phyloP scores from a whole-genome alignment of 2,797 vertebrate species.

The Rhabdophis nuchalis region DNA sequence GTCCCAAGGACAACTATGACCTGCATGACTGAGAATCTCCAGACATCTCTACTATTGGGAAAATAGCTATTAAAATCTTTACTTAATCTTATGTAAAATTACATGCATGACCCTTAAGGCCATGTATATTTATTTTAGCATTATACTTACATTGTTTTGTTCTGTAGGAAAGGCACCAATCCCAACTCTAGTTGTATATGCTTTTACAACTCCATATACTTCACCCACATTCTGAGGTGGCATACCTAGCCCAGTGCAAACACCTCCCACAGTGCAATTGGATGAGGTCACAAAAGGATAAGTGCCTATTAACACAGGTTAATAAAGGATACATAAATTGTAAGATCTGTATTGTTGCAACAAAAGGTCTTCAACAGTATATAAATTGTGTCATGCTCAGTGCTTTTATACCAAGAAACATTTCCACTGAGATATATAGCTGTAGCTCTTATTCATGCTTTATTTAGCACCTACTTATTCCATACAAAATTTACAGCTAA shows the following conservation, averaged over 20 bases:
- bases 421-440: not conserved
- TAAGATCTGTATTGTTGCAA: no score
- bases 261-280: slow-evolving; percentile 96
- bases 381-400: not conserved
- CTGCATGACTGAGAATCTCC: not conserved
- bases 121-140: not conserved
- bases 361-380: not conserved
- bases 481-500: not conserved
- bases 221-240: slow-evolving; percentile 92
- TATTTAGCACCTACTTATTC: not conserved
- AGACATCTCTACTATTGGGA: not conserved
- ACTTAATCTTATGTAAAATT: not conserved
- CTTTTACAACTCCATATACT: slow-evolving; percentile 95
- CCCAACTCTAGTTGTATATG: slow-evolving; percentile 94
- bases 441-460: not conserved
- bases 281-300: slow-evolving; percentile 98
- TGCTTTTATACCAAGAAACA: not conserved
- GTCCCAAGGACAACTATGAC: not conserved
- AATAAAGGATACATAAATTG: not conserved
- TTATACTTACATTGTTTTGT: slow-evolving; percentile 84
- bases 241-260: slow-evolving; percentile 95
- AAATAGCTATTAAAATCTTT: not conserved
- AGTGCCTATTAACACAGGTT: slow-evolving; percentile 75
- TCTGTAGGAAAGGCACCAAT: slow-evolving; percentile 97
- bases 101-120: not conserved